phyloP scores from a whole-genome alignment of 2,797 vertebrate species.

The Hydrolagus colliei region DNA sequence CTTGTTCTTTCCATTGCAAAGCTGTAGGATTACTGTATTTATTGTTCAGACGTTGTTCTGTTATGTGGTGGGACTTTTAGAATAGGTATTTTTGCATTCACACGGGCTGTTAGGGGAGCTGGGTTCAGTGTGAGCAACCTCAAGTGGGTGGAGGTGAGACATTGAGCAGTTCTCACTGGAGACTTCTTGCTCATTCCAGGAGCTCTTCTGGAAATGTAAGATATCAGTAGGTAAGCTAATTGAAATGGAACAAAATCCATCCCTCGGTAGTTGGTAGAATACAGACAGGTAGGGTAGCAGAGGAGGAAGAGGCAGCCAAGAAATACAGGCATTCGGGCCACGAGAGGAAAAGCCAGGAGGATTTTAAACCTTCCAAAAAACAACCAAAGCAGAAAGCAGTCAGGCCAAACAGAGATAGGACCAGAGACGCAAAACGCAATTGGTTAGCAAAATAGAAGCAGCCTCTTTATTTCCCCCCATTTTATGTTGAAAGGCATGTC shows the following conservation, averaged over 20 bases:
- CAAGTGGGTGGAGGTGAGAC: slow-evolving; percentile 21
- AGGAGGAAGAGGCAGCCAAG: neutral
- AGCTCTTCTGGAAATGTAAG: neutral
- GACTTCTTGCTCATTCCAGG: neutral
- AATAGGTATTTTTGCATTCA: neutral
- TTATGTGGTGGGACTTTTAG: neutral
- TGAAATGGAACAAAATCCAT: neutral
- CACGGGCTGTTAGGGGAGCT: neutral
- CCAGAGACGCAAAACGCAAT: too few species aligned
- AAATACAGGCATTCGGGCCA: neutral
- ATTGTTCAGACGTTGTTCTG: neutral
- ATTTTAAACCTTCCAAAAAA: neutral
- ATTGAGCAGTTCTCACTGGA: neutral
- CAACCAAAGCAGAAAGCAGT: neutral
- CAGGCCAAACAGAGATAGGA: neutral
- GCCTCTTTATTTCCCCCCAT: neutral
- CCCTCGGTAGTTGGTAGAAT: neutral
- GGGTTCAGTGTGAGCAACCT: slow-evolving; percentile 1
- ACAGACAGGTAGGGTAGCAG: neutral
- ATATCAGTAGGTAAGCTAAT: slow-evolving; percentile 3
- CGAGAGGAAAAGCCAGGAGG: neutral
- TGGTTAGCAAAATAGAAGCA: neutral
- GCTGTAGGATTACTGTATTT: neutral
- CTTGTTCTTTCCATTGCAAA: neutral
- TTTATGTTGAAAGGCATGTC: too few species aligned